Evolutionary conservation across 2,113 vertebrate genomes (phyloP).

Genomic region (Oceanodroma tethys): DNA sequence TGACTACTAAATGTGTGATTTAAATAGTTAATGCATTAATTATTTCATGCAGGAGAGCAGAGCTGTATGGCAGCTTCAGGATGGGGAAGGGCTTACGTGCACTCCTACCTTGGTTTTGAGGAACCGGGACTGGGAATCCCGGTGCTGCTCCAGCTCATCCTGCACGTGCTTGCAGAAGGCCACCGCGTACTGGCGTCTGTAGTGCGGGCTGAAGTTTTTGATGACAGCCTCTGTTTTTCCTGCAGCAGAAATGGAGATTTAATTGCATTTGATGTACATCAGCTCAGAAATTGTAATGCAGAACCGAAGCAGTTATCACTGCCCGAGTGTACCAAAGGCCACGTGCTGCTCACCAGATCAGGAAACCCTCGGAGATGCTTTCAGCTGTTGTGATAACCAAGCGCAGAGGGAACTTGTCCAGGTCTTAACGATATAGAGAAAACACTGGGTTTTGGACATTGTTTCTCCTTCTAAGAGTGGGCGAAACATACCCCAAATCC

Average conservation of each 20-base stretch:
- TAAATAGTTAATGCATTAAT: not conserved
- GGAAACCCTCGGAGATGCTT: not conserved
- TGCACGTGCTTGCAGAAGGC: constrained; percentile 81
- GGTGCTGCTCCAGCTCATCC: constrained; percentile 82
- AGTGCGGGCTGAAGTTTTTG: constrained; percentile 82
- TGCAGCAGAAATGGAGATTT: constrained; percentile 56
- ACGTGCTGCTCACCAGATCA: not conserved
- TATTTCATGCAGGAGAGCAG: not conserved
- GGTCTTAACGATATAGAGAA: not conserved
- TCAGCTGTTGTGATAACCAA: not conserved
- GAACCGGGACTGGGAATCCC: constrained; percentile 74
- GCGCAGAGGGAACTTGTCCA: not conserved
- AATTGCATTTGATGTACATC: not conserved
- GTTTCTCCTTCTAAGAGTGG: not conserved
- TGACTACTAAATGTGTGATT: not conserved
- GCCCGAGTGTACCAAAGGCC: rapidly evolving
- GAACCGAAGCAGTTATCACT: not conserved
- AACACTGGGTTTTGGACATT: not conserved
- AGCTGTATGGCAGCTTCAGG: not conserved
- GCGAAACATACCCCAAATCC: not conserved
- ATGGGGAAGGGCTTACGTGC: not conserved
- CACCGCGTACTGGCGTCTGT: constrained; percentile 82
- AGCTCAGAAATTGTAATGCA: not conserved
- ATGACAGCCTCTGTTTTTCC: constrained; percentile 81
- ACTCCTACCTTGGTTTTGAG: constrained; percentile 81